A percentile compares a stretch with the other conserved stretches of the same genome.
phyloP scores from a whole-genome alignment of 2,888 invertebrate species.

The Phaedon cochleariae region DNA sequence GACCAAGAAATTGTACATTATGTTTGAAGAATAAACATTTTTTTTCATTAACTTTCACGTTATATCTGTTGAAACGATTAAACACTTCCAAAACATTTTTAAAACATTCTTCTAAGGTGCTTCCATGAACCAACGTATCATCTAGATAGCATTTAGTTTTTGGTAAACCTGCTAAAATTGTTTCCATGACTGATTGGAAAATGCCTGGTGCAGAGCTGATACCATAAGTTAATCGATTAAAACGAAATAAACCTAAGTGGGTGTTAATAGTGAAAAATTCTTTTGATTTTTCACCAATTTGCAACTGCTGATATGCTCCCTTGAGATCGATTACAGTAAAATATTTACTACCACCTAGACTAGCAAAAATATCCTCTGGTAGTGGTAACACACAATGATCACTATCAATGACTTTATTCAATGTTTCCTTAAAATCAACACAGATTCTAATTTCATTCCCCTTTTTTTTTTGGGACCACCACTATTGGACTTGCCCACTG shows the following conservation, averaged over 20 bases:
- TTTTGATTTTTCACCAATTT: no score
- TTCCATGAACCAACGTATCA: slow-evolving; percentile 1
- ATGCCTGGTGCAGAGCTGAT: slow-evolving; percentile 14
- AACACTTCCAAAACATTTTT: not conserved
- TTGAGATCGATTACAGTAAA: no score
- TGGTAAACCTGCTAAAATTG: not conserved
- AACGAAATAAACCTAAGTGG: no score
- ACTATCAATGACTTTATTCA: slow-evolving; percentile 43
- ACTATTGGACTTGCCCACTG: slow-evolving; percentile 51
- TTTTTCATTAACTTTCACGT: not conserved
- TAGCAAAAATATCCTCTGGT: slow-evolving; percentile 49
- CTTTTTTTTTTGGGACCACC: slow-evolving; percentile 47
- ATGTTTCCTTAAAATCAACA: slow-evolving; percentile 50
- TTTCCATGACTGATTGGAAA: slow-evolving; percentile 11
- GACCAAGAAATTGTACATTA: slow-evolving; percentile 4
- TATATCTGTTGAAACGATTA: not conserved
- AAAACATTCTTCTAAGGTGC: not conserved
- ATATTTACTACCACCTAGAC: no score
- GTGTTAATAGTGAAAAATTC: no score
- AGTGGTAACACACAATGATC: slow-evolving; percentile 50
- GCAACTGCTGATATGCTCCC: no score
- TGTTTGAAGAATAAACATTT: not conserved
- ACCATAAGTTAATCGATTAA: no score
- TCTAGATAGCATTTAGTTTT: slow-evolving; percentile 12
- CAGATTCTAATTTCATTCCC: slow-evolving; percentile 46